Base-by-base conservation (phyloP, 2,113 vertebrate genomes). In the Brachirus orientalis region DNA sequence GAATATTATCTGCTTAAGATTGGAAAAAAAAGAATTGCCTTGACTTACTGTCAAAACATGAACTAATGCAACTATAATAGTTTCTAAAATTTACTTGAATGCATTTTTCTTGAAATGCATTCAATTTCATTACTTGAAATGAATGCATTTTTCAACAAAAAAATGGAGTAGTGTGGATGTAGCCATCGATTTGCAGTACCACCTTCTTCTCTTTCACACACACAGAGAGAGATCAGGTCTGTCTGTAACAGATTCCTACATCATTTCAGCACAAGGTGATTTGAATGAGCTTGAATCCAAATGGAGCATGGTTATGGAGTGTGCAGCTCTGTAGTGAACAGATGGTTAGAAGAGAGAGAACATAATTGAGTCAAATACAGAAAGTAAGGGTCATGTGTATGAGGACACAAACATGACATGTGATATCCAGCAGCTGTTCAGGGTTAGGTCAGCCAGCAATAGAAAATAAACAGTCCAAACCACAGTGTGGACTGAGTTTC, bases 401-500 rank as follows among this genome's bases (percentile, higher is more conserved):
- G 36, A 58, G 60, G 74, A 52, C 60, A 7, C 48, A 69, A 56
- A 77, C 77, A 52, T 44, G 86, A 74, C 69, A 81, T 69, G 56
- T 54, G 82, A 85, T 78, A 72, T 46, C 64, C 65, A 52, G 53
- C 86, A 86, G 84, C 86, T 86, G 82, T 36, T 70, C 7, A 0
- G 18, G 59, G 68, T 81, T 36, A 63, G 48, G 51, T 63, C 79
- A 59, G 47, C 17, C 37, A 48, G 55, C 33, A 3, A 57, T 35
- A 58, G 52, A 67, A 77, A 72, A 83, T 62, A 69, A 82, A 74
- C 54, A 8, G 33, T 58, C 20, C 50, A 35, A 54, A 72, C 19
- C 41, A 22, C 60, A 64, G 35, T 51, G 63, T 63, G 61, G 46
- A 18, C 22, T 50, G 16, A 45, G 40, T 44, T 20, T 57, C 44